Base-by-base conservation (phyloP, 2,888 invertebrate genomes). In the Gymnoscelis rufifasciata region DNA sequence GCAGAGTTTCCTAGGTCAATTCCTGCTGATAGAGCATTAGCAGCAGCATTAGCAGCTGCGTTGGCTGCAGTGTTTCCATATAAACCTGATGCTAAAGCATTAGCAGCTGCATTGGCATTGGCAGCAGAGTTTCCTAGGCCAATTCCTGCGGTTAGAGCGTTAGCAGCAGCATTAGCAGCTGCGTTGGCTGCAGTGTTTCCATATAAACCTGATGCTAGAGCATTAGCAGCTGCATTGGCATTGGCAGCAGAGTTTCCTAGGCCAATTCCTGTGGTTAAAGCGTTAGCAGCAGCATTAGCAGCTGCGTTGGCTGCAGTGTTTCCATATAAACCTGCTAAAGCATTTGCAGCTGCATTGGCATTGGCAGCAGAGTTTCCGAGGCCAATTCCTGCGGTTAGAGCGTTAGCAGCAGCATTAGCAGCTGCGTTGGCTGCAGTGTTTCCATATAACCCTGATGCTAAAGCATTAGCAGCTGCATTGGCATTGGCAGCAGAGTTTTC, bases 171-270 rank as follows among this genome's bases (percentile, higher is more conserved):
- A 5, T 29, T 39, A 1, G 39, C 47, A 26, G 13, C 13, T 23
- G 31, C 43, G 10, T 31, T 38, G 7, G 38, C 31, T 28, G 8
- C 44, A 6, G 49, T 50, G 26, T 46, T 33, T 1, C 33, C 38
- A 23, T 13, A 5, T n/a, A 12, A 26, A 31, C 19, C 19, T 2
- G 2, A 3, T 2, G 19, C 19, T 19, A 19, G 5, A 3, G 19
- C 19, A 5, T 19, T 19, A 3, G 19, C 19, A 19, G 19, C 19
- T 19, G 19, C 19, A 5, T 19, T 19, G 19, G 19, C 19, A 19
- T 19, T 19, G 5, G 19, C 19, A 2, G 5, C 19, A 19, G 19
- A 2, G 19, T 19, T 19, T 3, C 19, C 10, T 26, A 3, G 5
- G 2, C 2, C 2, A 19, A 2, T 5, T 19, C 19, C 19, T 3